Conservation (phyloP, 35 echinoderm and acorn worm species). For the Lytechinus variegatus region DNA sequence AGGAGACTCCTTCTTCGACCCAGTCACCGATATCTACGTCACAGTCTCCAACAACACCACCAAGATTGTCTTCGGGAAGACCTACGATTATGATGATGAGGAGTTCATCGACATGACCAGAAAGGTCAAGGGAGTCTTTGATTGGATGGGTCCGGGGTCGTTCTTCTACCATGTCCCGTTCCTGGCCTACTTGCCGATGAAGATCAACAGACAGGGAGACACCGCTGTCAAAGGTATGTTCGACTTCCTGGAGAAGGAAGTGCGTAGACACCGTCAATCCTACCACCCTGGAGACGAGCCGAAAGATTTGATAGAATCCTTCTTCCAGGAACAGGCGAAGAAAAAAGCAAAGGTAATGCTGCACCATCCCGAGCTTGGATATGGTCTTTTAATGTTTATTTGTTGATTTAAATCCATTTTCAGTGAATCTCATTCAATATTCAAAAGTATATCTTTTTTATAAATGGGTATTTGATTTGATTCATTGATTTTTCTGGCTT, state of each 20-base stretch:
- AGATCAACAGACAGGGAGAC: neutral
- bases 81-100: constrained; percentile 15
- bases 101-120: constrained; percentile 21
- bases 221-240: neutral
- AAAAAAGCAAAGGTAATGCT: neutral
- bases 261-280: neutral
- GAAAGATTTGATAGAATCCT: neutral
- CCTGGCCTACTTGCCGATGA: neutral
- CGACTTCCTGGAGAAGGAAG: neutral
- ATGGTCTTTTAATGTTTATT: too few species aligned
- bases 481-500: too few species aligned
- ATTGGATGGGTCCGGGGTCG: constrained; percentile 4
- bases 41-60: constrained; percentile 20
- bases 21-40: neutral
- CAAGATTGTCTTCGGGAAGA: constrained; percentile 1
- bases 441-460: too few species aligned
- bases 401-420: too few species aligned
- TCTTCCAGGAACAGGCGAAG: neutral
- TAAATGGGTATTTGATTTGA: too few species aligned
- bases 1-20: neutral
- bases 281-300: neutral
- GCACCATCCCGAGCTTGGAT: neutral
- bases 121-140: neutral
- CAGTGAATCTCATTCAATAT: too few species aligned
- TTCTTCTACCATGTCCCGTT: constrained; percentile 23